Base-by-base conservation (phyloP, 2,888 invertebrate species). In the Tromatobia lineatoria region DNA sequence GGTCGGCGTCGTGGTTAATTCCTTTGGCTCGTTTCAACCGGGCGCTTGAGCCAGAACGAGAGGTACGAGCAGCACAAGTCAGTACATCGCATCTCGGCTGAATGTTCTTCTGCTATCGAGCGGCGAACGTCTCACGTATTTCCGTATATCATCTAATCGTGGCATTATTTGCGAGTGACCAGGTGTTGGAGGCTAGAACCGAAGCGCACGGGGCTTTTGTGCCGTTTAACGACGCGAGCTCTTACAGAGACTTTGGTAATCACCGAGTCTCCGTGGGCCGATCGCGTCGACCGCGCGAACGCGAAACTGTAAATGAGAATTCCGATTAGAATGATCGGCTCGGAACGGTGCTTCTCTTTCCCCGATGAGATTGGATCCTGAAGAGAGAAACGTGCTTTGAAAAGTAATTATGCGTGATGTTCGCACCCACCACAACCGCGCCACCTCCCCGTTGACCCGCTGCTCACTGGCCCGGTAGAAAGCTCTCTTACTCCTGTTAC, bases 1-100 rank as follows among this genome's bases (percentile, higher is more conserved):
- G 85, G 88, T 89, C 90, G 52, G 52, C 66, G 69, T 47, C 73
- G 29, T 89, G 88, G 90, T 91, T 91, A 90, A 91, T 90, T 91
- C 88, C 89, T 89, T 89, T 88, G 75, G 78, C 81, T 85, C 84
- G 81, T 85, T 85, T 79, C 81, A 71, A 75, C 78, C 78, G 67
- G 57, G 50, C 50, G 38, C 20, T 18, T 64, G 47, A 74, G 66
- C 73, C 73, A 50, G 61, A 84, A 80, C 45, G 74, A 79, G 80
- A 78, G 67, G 69, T 1, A 0, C 42, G 42, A 64, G 64, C 61
- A n/a, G 64, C 64, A 25, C 25, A 25, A 57, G 25, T 57, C 57
- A 25, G 25, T 57, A 57, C 57, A 57, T 57, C 57, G 57, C 23
- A 2, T 47, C n/a, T n/a, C 13, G 23, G 52, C 34, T 59, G n/a